A percentile compares a stretch with the other conserved stretches of the same genome.
These are phyloP conservation scores for Onychorhynchus coronatus DNA, from an alignment of 2,113 vertebrate genomes.

Conservation along the genomic window DNA sequence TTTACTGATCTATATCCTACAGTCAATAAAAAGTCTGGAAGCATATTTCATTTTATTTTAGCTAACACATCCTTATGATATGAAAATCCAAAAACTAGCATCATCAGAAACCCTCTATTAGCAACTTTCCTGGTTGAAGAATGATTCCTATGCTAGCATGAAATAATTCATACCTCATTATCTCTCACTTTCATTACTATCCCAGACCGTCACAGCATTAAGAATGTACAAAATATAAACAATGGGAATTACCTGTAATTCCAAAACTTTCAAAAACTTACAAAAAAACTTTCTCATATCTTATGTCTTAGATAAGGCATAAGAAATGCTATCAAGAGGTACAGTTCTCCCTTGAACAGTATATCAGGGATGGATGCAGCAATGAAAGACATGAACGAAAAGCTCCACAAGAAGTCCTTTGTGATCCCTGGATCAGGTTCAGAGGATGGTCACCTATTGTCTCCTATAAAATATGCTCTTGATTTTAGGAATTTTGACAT, in stretches of 20 bases:
- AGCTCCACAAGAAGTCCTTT: not conserved
- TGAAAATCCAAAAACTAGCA: not conserved
- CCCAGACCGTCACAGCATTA: not conserved
- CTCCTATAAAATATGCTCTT: not conserved
- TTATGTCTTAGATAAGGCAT: not conserved
- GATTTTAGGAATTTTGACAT: not conserved
- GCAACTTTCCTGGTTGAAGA: not conserved
- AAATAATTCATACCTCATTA: not conserved
- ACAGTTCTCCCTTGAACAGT: not conserved
- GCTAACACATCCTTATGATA: not conserved
- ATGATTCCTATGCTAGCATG: not conserved
- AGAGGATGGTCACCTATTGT: rapidly evolving
- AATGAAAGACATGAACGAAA: not conserved
- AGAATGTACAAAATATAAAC: not conserved
- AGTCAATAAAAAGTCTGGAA: not conserved
- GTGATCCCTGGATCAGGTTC: rapidly evolving
- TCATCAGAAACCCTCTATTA: not conserved
- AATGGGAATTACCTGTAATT: not conserved
- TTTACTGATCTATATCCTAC: not conserved
- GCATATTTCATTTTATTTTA: not conserved
- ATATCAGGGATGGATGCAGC: rapidly evolving
- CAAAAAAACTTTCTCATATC: not conserved
- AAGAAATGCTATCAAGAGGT: not conserved
- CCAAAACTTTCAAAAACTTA: not conserved
- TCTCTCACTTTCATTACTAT: not conserved